Conservation (phyloP, 2,113 vertebrate species). For the Panthera leo region DNA sequence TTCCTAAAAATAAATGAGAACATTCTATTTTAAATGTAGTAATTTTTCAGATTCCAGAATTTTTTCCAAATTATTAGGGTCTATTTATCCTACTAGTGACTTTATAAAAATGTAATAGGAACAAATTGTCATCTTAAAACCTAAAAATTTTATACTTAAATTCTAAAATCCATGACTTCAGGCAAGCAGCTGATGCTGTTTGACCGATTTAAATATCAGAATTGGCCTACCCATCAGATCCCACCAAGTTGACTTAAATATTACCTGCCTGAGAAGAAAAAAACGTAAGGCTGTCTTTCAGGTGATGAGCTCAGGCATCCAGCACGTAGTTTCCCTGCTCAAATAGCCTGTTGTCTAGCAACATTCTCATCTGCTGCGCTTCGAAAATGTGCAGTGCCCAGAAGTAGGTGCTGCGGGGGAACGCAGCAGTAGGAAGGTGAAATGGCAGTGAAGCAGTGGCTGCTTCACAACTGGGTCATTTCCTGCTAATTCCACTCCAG, state of each 20-base stretch:
- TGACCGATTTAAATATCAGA: neutral
- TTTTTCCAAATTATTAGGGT: neutral
- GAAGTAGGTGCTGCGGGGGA: neutral
- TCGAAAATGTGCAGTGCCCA: neutral
- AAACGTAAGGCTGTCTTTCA: neutral
- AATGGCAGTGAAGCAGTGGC: neutral
- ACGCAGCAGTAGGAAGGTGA: neutral
- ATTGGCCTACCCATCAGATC: neutral
- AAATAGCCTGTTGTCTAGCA: neutral
- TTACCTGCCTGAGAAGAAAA: neutral
- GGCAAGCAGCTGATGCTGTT: neutral
- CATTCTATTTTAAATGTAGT: neutral
- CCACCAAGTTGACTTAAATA: neutral
- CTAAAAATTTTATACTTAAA: neutral
- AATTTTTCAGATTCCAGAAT: neutral
- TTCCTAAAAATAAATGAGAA: slow-evolving; percentile 24
- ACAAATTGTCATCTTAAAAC: neutral
- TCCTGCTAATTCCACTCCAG: neutral
- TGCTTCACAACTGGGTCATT: neutral
- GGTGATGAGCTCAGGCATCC: neutral
- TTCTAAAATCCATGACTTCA: neutral
- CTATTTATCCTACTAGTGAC: neutral
- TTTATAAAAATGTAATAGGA: slow-evolving; percentile 32
- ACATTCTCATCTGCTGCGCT: neutral
- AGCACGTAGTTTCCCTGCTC: neutral